These are phyloP conservation scores for Acrocyrtus sp. DNA, from an alignment of 2,888 invertebrate genomes.

Conservation along the genomic window DNA sequence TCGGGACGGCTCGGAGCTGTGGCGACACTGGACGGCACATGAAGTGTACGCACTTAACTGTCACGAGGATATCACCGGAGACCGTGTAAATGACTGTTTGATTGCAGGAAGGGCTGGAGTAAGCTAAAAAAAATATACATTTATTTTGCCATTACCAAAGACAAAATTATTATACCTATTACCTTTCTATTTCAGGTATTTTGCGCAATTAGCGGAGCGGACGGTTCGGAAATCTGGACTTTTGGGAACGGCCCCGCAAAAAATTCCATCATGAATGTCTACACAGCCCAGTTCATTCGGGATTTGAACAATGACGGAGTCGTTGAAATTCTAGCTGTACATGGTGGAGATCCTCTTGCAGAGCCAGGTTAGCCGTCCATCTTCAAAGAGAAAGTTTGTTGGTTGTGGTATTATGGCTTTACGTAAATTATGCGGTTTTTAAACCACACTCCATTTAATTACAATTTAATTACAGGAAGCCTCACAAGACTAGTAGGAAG, in stretches of 20 bases:
- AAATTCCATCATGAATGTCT: slow-evolving; percentile 71
- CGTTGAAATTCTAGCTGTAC: slow-evolving; percentile 77
- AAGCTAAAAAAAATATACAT: slow-evolving; percentile 62
- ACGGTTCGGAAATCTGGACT: slow-evolving; percentile 76
- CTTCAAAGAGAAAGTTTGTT: neutral
- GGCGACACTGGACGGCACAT: slow-evolving; percentile 79
- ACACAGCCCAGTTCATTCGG: slow-evolving; percentile 76
- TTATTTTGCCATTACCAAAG: too few species aligned
- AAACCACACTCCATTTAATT: too few species aligned
- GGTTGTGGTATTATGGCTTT: too few species aligned
- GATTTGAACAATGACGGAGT: slow-evolving; percentile 78
- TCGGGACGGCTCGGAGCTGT: slow-evolving; percentile 75
- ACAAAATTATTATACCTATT: too few species aligned
- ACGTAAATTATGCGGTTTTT: slow-evolving; percentile 13
- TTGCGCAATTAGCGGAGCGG: slow-evolving; percentile 74
- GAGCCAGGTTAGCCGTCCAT: slow-evolving; percentile 65
- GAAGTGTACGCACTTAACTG: slow-evolving; percentile 81
- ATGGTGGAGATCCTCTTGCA: slow-evolving; percentile 70
- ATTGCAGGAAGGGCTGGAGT: slow-evolving; percentile 79
- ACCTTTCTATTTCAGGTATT: slow-evolving; percentile 65
- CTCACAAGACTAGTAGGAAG: slow-evolving; percentile 71
- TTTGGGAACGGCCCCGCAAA: slow-evolving; percentile 67
- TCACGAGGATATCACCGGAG: slow-evolving; percentile 75
- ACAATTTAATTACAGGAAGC: slow-evolving; percentile 65
- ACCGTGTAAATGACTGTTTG: slow-evolving; percentile 78